Evolutionary conservation across 2,888 invertebrate genomes (phyloP).

Genomic region (Trimorus sp.): DNA sequence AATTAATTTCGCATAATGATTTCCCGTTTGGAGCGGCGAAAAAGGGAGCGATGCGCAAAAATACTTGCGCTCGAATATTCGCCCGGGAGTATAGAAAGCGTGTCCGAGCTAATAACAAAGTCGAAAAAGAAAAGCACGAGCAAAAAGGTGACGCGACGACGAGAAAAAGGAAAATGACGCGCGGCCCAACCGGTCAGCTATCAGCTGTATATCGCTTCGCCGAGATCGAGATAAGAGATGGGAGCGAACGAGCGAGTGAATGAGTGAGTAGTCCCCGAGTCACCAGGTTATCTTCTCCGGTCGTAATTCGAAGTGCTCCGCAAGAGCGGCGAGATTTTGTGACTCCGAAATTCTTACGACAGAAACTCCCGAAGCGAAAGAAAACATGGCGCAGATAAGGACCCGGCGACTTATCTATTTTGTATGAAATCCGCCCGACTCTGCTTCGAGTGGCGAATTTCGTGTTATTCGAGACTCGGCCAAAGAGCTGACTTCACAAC

Average conservation of each 20-base stretch:
- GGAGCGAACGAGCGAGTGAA: constrained; percentile 34
- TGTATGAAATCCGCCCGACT: constrained; percentile 13
- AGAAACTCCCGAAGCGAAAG: constrained; percentile 37
- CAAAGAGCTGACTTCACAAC: neutral
- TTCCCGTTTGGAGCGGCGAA: too few species aligned
- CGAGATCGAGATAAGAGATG: constrained; percentile 53
- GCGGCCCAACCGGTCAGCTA: constrained; percentile 44
- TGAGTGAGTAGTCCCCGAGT: constrained; percentile 40
- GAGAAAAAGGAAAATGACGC: constrained; percentile 6
- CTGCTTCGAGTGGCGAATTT: constrained; percentile 21
- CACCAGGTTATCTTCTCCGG: constrained; percentile 46
- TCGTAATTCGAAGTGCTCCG: constrained; percentile 37
- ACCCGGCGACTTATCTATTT: constrained; percentile 33
- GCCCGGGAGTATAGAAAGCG: constrained; percentile 18
- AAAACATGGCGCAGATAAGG: constrained; percentile 44
- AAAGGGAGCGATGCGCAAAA: neutral
- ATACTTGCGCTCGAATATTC: neutral
- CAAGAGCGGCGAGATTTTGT: constrained; percentile 31
- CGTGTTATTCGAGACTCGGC: neutral
- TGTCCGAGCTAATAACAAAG: constrained; percentile 23
- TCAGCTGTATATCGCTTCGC: constrained; percentile 39
- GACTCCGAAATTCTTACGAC: constrained; percentile 46
- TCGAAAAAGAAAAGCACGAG: constrained; percentile 9
- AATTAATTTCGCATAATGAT: neutral
- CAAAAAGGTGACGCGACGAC: constrained; percentile 7